Evolutionary conservation across 2,113 vertebrate species (phyloP).

Genomic region (Erythrocercus mccallii): DNA sequence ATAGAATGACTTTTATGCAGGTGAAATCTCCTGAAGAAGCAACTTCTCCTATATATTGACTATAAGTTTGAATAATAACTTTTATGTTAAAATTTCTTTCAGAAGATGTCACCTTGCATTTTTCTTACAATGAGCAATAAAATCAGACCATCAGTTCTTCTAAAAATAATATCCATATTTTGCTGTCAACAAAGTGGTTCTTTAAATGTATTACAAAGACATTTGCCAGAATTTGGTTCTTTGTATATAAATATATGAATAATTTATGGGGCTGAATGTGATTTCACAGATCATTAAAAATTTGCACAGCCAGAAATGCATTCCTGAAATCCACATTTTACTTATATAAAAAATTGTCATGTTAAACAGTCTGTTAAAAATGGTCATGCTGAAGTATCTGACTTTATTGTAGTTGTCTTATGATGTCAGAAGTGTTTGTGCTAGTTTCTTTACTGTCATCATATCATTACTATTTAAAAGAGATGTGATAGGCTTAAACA

Average conservation of each 20-base stretch:
- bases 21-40: not conserved
- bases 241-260: not conserved
- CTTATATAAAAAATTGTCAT: not conserved
- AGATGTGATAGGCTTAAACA: constrained; percentile 40
- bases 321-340: not conserved
- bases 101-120: not conserved
- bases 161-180: not conserved
- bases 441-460: constrained; percentile 9
- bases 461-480: constrained; percentile 13
- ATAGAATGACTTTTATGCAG: not conserved
- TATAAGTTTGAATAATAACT: not conserved
- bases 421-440: constrained; percentile 29
- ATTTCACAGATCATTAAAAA: not conserved
- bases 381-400: not conserved
- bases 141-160: not conserved
- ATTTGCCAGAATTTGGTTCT: not conserved
- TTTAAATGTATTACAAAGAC: not conserved
- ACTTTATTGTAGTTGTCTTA: not conserved
- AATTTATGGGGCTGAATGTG: not conserved
- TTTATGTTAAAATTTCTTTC: not conserved
- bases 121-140: not conserved
- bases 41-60: not conserved
- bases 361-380: not conserved
- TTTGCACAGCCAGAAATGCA: not conserved
- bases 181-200: not conserved